phyloP scores from a whole-genome alignment of 2,797 vertebrate genomes.

The Chromis chromis region DNA sequence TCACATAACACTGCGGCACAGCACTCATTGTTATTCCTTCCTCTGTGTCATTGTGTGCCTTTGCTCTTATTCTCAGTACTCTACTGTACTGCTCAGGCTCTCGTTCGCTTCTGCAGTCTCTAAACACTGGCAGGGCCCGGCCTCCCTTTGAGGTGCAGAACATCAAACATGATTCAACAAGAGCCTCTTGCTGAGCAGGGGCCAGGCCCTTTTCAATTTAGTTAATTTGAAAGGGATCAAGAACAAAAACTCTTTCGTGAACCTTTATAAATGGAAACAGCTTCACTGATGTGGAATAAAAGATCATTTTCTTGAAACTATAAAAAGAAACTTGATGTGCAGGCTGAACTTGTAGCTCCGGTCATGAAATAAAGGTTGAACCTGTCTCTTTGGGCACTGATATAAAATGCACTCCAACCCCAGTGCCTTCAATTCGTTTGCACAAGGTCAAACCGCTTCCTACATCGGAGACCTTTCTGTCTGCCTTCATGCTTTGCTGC shows the following conservation, averaged over 20 bases:
- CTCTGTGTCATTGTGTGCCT: conserved; percentile 69
- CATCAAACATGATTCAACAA: conserved; percentile 62
- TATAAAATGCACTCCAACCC: conserved; percentile 9
- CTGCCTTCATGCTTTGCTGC: conserved; percentile 59
- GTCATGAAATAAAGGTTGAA: conserved; percentile 20
- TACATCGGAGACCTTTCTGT: conserved; percentile 55
- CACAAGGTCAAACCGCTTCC: conserved; percentile 62
- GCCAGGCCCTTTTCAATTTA: conserved; percentile 41
- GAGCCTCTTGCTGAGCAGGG: conserved; percentile 29
- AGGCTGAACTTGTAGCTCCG: not conserved
- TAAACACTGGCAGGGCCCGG: conserved; percentile 28
- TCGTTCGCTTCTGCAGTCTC: conserved; percentile 47
- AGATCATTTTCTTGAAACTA: conserved; percentile 7
- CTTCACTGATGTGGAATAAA: conserved; percentile 12
- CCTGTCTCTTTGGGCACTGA: not conserved
- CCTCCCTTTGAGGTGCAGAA: conserved; percentile 46
- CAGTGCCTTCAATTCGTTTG: not conserved
- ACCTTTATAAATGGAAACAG: conserved; percentile 31
- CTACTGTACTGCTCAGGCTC: conserved; percentile 59
- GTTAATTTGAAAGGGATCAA: conserved; percentile 35
- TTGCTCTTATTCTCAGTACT: conserved; percentile 71
- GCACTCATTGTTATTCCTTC: conserved; percentile 78
- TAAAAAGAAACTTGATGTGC: not conserved
- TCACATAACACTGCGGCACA: conserved; percentile 66
- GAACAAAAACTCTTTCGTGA: conserved; percentile 18